These are phyloP conservation scores for Lordiphosa mommai DNA, from an alignment of 1,140 invertebrate genomes.

Conservation along the genomic window DNA sequence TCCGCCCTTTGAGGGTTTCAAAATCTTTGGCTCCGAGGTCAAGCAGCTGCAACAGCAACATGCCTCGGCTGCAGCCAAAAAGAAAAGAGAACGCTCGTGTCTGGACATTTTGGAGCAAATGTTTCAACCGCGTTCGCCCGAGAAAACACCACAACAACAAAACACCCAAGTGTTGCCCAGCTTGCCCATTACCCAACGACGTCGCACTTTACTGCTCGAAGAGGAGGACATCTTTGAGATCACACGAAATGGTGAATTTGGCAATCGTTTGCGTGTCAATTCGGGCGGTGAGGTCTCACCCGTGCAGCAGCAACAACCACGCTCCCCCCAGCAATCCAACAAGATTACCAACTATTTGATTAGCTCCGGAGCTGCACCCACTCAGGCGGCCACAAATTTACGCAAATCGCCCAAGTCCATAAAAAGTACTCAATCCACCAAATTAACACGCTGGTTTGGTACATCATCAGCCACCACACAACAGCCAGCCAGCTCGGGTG, in stretches of 20 bases:
- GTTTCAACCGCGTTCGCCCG: slow-evolving; percentile 50
- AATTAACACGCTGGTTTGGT: slow-evolving; percentile 72
- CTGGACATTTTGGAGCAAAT: slow-evolving; percentile 67
- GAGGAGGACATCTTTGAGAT: slow-evolving; percentile 76
- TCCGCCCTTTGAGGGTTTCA: slow-evolving; percentile 64
- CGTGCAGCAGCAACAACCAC: slow-evolving; percentile 37
- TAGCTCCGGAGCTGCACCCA: slow-evolving; percentile 28
- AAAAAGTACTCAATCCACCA: slow-evolving; percentile 59
- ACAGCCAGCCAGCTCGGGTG: slow-evolving; percentile 21
- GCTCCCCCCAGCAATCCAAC: slow-evolving; percentile 44
- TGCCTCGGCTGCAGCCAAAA: slow-evolving; percentile 16
- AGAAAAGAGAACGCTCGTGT: slow-evolving; percentile 61
- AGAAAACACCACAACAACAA: slow-evolving; percentile 5
- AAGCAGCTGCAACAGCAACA: slow-evolving; percentile 68
- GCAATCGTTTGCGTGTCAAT: slow-evolving; percentile 58
- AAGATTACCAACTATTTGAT: slow-evolving; percentile 77
- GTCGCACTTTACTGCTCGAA: slow-evolving; percentile 45
- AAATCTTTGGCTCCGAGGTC: slow-evolving; percentile 74
- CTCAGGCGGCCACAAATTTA: slow-evolving; percentile 3
- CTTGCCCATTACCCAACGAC: slow-evolving; percentile 23
- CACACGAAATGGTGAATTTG: slow-evolving; percentile 72
- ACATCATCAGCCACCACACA: slow-evolving; percentile 11
- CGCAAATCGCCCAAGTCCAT: slow-evolving; percentile 62
- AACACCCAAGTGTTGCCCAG: slow-evolving; percentile 38
- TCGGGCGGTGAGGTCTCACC: slow-evolving; percentile 65